Evolutionary conservation across 1,140 invertebrate genomes (phyloP), one percentile per base, ranked within the genome.

Genomic region (Helicoverpa zea): DNA sequence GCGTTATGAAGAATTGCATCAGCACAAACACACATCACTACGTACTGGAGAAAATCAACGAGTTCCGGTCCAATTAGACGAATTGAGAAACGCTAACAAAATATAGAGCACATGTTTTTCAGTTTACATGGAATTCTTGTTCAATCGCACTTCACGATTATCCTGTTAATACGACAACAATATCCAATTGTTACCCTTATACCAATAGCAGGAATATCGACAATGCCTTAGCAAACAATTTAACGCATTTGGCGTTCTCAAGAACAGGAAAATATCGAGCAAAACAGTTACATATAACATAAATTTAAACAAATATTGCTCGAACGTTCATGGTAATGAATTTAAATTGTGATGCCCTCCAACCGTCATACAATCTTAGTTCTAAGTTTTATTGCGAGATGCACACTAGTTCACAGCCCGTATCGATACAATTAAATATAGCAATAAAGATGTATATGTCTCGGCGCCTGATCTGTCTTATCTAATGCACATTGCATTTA

Each of bases 401-500:
- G 56, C 43, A 29, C 56, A 63, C 18, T 43, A 76, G 58, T 76
- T 63, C 66, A 77, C 29, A 23, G 49, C 68, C 51, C 18, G 18
- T 77, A 63, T 77, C 75, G 29, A 66, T 77, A 56, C 68, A 72
- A 72, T 63, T 77, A 61, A 47, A 77, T 66, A 77, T 77, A 77
- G 23, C 75, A 77, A 64, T 66, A 66, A 77, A 66, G 49, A 77
- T 64, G 61, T 77, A 66, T 29, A 64, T 66, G 76, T 79, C 76
- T 63, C 75, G 75, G 76, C 63, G 76, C 64, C 76, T 79, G 64
- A 79, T 79, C 76, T 70, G 84, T 88, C 86, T 93, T 92, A 93
- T 94, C 92, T 94, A 93, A 93, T 92, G 91, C 91, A 92, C 85
- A 85, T 86, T 94, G 91, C 93, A 94, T 92, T 92, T 91, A 92